A percentile compares a stretch with the other conserved stretches of the same genome.
These are phyloP conservation scores for Serrognathus titanus DNA, from an alignment of 2,888 invertebrate genomes.

Conservation along the genomic window DNA sequence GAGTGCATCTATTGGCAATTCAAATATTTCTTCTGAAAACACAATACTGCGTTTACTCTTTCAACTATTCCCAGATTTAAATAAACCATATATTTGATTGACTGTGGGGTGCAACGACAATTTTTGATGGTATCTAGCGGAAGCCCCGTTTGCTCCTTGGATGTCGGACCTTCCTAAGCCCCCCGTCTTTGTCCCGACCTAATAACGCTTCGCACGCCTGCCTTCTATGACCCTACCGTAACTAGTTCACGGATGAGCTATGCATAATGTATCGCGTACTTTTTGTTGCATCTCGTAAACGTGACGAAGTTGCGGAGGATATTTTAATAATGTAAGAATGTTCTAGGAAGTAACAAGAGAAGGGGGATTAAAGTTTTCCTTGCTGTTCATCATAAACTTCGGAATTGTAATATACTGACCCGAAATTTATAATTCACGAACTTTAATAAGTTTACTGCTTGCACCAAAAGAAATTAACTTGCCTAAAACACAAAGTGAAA, in stretches of 20 bases:
- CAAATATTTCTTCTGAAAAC: no score
- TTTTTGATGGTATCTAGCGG: no score
- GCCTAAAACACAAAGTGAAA: no score
- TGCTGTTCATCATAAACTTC: background rate
- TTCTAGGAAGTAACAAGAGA: background rate
- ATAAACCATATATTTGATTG: no score
- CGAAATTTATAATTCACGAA: background rate
- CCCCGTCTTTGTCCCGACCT: constrained; percentile 21
- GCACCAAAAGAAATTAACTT: no score
- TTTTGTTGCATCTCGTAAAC: constrained; percentile 35
- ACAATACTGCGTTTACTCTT: no score
- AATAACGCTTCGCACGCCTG: constrained; percentile 24
- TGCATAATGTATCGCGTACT: constrained; percentile 40
- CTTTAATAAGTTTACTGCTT: no score
- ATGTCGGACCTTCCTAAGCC: background rate
- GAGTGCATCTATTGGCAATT: no score
- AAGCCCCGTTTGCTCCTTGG: background rate
- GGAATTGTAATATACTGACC: background rate
- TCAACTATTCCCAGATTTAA: background rate
- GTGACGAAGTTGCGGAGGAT: constrained; percentile 36
- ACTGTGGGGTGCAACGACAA: no score
- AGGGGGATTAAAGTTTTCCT: background rate
- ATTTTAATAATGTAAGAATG: constrained; percentile 35
- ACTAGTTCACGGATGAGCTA: constrained; percentile 37
- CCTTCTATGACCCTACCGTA: constrained; percentile 26